These are phyloP conservation scores for Eurytoma adleriae DNA, from an alignment of 2,888 invertebrate species.

Conservation along the genomic window DNA sequence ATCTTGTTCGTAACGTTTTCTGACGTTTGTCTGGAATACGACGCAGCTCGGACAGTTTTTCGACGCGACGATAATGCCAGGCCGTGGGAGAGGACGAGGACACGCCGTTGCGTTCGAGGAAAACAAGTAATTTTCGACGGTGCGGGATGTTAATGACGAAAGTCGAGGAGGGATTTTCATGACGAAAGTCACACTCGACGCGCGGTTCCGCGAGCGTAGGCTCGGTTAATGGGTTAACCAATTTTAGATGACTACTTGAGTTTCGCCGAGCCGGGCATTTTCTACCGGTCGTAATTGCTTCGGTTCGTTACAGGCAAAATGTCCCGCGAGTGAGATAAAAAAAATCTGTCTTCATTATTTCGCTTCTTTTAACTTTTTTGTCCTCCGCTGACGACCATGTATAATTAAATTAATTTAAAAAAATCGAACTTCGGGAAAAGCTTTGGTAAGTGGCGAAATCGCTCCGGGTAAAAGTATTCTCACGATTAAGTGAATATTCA, in stretches of 20 bases:
- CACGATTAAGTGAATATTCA: no score
- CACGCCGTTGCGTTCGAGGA: not conserved
- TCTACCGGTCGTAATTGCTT: not conserved
- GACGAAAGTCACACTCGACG: constrained; percentile 7
- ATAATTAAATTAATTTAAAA: no score
- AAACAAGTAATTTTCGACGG: not conserved
- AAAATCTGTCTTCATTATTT: not conserved
- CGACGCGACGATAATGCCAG: not conserved
- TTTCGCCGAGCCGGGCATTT: not conserved
- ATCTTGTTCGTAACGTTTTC: not conserved
- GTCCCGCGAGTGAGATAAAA: not conserved
- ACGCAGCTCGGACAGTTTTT: not conserved
- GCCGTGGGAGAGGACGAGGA: not conserved
- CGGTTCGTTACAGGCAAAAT: not conserved
- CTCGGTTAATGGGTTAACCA: constrained; percentile 31
- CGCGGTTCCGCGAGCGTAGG: not conserved
- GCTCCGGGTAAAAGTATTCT: no score
- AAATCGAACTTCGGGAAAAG: no score
- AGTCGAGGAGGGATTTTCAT: constrained; percentile 5
- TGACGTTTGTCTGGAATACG: not conserved
- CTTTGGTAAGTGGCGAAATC: no score
- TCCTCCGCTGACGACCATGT: no score
- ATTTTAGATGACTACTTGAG: constrained; percentile 31
- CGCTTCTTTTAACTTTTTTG: not conserved
- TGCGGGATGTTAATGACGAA: not conserved